Evolutionary conservation across 2,797 vertebrate species (phyloP).

Genomic region (Streptopelia turtur): DNA sequence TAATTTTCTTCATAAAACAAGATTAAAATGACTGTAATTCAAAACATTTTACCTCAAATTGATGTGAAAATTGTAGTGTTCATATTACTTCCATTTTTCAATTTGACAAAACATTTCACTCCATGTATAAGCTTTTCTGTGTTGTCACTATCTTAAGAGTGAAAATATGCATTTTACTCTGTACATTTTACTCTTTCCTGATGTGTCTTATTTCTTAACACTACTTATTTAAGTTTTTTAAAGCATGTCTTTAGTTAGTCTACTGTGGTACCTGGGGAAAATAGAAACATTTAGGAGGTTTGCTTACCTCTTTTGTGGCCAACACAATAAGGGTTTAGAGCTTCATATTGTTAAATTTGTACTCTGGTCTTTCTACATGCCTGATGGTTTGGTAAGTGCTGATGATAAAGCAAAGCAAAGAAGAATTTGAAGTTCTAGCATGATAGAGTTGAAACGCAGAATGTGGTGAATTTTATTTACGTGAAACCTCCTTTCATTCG

Average conservation of each 20-base stretch:
- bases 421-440: not conserved
- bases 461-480: not conserved
- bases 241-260: not conserved
- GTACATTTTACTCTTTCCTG: constrained; percentile 43
- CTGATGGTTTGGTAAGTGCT: not conserved
- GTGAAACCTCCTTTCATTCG: not conserved
- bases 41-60: constrained; percentile 73
- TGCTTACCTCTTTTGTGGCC: constrained; percentile 9
- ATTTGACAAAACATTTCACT: constrained; percentile 68
- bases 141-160: constrained; percentile 54
- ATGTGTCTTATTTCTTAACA: constrained; percentile 52
- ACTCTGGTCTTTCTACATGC: not conserved
- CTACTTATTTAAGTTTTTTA: constrained; percentile 47
- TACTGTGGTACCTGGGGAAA: not conserved
- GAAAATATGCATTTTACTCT: constrained; percentile 60
- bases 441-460: not conserved
- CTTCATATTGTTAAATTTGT: not conserved
- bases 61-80: constrained; percentile 72
- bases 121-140: constrained; percentile 39
- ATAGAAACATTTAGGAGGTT: constrained; percentile 4
- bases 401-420: not conserved
- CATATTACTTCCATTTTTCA: constrained; percentile 69
- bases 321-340: not conserved
- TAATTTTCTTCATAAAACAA: constrained; percentile 72
- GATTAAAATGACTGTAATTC: constrained; percentile 74